Conservation (phyloP, 92 coral and sea anemone genomes). For the Micromussa lordhowensis region DNA sequence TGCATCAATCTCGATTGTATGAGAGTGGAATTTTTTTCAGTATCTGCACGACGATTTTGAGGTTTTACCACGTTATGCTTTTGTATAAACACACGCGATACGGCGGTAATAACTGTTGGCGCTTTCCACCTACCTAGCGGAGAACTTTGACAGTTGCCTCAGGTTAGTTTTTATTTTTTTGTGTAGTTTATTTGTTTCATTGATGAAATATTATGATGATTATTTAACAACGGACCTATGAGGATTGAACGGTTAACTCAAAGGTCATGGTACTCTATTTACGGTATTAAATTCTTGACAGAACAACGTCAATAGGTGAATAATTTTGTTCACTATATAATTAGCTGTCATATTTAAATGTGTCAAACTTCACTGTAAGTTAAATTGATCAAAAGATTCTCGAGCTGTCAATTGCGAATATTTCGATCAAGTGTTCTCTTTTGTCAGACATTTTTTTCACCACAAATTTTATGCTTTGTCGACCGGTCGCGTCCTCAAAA, state of each 20-base stretch:
- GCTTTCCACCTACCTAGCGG: too few species aligned
- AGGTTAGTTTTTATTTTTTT: too few species aligned
- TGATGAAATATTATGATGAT: too few species aligned
- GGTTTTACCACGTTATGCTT: too few species aligned
- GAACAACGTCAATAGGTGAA: neutral
- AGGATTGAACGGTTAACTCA: conserved; percentile 6
- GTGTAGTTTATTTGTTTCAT: too few species aligned
- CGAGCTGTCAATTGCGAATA: neutral
- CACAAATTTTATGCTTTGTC: neutral
- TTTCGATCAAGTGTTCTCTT: conserved; percentile 23
- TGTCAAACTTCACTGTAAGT: conserved; percentile 9
- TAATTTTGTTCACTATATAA: neutral
- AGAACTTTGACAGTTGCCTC: too few species aligned
- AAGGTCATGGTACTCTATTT: neutral
- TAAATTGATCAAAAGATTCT: neutral
- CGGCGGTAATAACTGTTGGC: too few species aligned
- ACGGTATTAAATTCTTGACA: neutral
- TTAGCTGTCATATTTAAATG: neutral
- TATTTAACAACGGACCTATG: too few species aligned
- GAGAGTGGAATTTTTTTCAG: conserved; percentile 7
- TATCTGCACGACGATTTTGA: neutral
- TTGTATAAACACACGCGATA: too few species aligned
- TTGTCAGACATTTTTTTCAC: conserved; percentile 8
- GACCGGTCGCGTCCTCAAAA: too few species aligned
- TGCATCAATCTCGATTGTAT: conserved; percentile 5